A percentile compares a stretch with the other conserved stretches of the same genome.
Evolutionary conservation across 2,888 invertebrate species (phyloP).

Genomic region (Drosophila nr. medialis): DNA sequence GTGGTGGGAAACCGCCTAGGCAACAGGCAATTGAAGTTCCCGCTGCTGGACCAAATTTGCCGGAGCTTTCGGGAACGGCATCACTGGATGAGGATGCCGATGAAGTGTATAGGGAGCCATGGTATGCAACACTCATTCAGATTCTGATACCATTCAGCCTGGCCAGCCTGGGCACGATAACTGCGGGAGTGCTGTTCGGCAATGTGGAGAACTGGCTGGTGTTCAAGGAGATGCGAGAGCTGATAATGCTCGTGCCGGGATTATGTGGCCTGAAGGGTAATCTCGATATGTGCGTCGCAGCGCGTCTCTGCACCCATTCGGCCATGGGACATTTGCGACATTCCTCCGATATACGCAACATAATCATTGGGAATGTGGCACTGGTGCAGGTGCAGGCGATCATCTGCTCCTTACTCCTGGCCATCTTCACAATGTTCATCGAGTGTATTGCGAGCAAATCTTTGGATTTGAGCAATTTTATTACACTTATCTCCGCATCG

Average conservation of each 20-base stretch:
- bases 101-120: conserved; percentile 23
- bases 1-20: not conserved
- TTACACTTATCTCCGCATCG: conserved; percentile 25
- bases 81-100: not conserved
- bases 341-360: conserved; percentile 2
- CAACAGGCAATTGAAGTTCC: not conserved
- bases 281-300: conserved; percentile 58
- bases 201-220: conserved; percentile 51
- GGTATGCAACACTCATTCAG: conserved; percentile 39
- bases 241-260: conserved; percentile 47
- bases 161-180: conserved; percentile 49
- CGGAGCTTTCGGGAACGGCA: not conserved
- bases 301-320: conserved; percentile 42
- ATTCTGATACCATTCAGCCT: conserved; percentile 42
- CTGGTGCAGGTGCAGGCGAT: conserved; percentile 59
- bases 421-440: not conserved
- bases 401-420: conserved; percentile 35
- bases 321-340: conserved; percentile 40
- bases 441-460: not conserved
- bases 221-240: conserved; percentile 31
- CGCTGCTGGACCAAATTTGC: not conserved
- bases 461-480: not conserved
- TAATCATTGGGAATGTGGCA: conserved; percentile 55
- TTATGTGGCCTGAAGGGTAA: conserved; percentile 57
- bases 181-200: conserved; percentile 49